These are phyloP conservation scores for Reticulitermes lucifugus DNA, from an alignment of 2,888 invertebrate genomes.

Conservation along the genomic window DNA sequence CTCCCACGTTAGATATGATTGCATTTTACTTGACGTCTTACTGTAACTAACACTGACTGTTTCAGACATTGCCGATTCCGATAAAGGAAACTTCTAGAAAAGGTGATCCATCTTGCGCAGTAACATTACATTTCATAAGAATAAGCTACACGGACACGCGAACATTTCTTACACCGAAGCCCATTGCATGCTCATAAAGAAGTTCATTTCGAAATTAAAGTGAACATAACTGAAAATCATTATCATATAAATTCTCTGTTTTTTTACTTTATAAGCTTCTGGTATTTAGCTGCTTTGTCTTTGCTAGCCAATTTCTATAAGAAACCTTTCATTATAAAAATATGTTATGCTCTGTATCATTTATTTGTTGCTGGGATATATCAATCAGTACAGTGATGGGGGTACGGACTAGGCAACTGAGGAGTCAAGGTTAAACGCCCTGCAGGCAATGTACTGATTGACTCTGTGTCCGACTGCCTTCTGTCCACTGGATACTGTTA, in stretches of 20 bases:
- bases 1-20: background rate
- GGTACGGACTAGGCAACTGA: too few relatives aligned
- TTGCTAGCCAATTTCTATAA: too few relatives aligned
- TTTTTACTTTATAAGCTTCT: too few relatives aligned
- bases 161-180: background rate
- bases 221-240: background rate
- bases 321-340: too few relatives aligned
- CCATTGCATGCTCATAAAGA: background rate
- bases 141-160: background rate
- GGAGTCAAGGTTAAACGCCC: too few relatives aligned
- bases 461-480: too few relatives aligned
- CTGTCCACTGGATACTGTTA: too few relatives aligned
- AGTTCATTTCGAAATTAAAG: background rate
- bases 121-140: background rate
- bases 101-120: background rate
- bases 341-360: too few relatives aligned
- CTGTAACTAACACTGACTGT: background rate
- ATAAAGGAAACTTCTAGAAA: background rate
- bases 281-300: too few relatives aligned
- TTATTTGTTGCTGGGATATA: too few relatives aligned
- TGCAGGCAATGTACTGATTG: too few relatives aligned
- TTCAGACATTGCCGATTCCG: slow-evolving; percentile 1
- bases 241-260: background rate
- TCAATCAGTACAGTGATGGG: too few relatives aligned
- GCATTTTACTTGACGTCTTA: background rate